Conservation (phyloP, 2,113 vertebrate species). For the western clawed frog (Xenopus tropicalis) region DNA sequence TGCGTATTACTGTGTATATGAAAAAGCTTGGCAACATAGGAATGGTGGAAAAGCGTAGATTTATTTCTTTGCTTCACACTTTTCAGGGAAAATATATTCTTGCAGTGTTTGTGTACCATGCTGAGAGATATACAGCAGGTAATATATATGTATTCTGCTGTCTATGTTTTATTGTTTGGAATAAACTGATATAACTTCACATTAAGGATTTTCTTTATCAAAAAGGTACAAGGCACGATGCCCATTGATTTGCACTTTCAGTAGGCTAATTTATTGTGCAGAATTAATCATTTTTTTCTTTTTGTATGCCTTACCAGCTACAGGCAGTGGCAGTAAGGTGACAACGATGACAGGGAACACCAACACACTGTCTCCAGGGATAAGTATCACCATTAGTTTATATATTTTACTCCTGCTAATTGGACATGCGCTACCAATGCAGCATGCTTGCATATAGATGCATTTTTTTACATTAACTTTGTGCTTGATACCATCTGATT, state of each 20-base stretch:
- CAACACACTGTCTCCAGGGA: constrained; percentile 33
- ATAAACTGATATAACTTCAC: no score
- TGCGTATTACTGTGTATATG: no score
- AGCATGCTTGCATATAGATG: constrained; percentile 42
- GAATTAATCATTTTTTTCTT: constrained; percentile 28
- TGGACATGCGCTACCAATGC: constrained; percentile 36
- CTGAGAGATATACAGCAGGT: no score
- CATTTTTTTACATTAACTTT: constrained; percentile 38
- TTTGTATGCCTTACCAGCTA: constrained; percentile 42
- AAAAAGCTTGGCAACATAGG: no score
- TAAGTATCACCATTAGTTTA: constrained; percentile 36
- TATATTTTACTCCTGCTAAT: constrained; percentile 10
- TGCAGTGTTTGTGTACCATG: no score
- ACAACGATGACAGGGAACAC: constrained; percentile 33
- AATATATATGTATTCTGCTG: no score
- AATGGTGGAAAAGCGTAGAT: no score
- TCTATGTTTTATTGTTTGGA: no score
- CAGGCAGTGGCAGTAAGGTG: constrained; percentile 40
- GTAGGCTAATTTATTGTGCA: neutral
- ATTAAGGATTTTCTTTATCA: no score
- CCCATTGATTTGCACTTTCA: constrained; percentile 21
- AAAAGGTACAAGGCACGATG: no score
- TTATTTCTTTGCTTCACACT: no score
- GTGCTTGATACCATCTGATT: constrained; percentile 33
- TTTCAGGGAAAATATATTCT: no score